Evolutionary conservation across 2,113 vertebrate species (phyloP).

Genomic region (Oenanthe oenanthe): DNA sequence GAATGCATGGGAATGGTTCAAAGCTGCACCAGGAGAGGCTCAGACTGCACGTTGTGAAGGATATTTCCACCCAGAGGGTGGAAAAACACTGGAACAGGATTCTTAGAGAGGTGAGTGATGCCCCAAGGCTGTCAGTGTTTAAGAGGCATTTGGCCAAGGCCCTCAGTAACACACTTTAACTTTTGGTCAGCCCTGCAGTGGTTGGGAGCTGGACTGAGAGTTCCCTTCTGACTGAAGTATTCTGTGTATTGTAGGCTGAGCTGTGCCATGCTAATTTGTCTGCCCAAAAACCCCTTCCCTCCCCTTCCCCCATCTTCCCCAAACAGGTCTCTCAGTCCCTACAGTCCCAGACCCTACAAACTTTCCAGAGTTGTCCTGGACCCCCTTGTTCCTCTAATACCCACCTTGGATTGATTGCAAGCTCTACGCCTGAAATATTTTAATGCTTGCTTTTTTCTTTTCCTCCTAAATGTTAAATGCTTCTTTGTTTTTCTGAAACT

Average conservation of each 20-base stretch:
- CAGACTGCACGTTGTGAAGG: neutral
- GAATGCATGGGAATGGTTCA: neutral
- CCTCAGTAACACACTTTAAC: neutral
- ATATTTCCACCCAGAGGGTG: neutral
- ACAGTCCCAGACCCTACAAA: neutral
- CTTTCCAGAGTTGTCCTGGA: neutral
- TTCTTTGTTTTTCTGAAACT: neutral
- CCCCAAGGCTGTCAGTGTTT: neutral
- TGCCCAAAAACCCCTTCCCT: neutral
- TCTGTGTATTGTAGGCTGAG: neutral
- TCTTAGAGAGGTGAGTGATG: neutral
- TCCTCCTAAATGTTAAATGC: rapidly evolving
- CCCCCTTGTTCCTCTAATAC: neutral
- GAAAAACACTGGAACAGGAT: neutral
- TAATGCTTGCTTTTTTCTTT: neutral
- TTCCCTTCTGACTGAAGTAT: neutral
- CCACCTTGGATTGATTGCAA: rapidly evolving
- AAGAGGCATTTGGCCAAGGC: neutral
- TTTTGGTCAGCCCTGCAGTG: neutral
- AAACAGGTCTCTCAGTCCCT: neutral
- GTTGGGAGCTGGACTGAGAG: neutral
- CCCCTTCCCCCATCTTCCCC: rapidly evolving
- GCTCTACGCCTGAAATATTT: neutral
- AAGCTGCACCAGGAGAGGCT: neutral
- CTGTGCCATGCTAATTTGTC: neutral